Conservation (phyloP, 2,888 invertebrate genomes). For the Fissipunctia ypsillon region DNA sequence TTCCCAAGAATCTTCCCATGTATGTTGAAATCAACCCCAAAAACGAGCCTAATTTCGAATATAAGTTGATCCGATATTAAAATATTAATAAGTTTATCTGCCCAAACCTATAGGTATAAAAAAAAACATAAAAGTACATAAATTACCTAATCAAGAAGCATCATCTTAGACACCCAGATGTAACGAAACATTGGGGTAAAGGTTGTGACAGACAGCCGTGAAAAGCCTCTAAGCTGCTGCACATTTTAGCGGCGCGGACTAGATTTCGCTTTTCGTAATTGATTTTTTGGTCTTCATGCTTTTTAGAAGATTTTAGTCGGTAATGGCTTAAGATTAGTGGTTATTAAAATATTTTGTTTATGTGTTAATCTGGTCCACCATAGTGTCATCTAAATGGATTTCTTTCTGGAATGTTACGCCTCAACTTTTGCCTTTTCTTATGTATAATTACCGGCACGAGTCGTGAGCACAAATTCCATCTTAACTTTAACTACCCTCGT, state of each 20-base stretch:
- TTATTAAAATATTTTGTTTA: background rate
- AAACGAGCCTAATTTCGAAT: too few species aligned
- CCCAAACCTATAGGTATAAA: background rate
- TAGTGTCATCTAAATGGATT: background rate
- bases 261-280: conserved; percentile 62
- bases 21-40: background rate
- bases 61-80: background rate
- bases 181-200: conserved; percentile 69
- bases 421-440: background rate
- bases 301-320: conserved; percentile 49
- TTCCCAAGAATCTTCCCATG: background rate
- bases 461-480: too few species aligned
- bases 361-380: background rate
- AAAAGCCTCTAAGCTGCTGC: conserved; percentile 51
- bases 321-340: conserved; percentile 38
- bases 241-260: conserved; percentile 57
- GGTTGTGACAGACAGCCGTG: conserved; percentile 69
- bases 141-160: conserved; percentile 40
- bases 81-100: background rate
- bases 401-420: background rate
- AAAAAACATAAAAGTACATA: background rate
- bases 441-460: too few species aligned
- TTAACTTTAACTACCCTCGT: too few species aligned
- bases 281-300: conserved; percentile 57
- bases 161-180: conserved; percentile 64